phyloP scores from a whole-genome alignment of 2,888 invertebrate genomes.

The Drosophila incognita region DNA sequence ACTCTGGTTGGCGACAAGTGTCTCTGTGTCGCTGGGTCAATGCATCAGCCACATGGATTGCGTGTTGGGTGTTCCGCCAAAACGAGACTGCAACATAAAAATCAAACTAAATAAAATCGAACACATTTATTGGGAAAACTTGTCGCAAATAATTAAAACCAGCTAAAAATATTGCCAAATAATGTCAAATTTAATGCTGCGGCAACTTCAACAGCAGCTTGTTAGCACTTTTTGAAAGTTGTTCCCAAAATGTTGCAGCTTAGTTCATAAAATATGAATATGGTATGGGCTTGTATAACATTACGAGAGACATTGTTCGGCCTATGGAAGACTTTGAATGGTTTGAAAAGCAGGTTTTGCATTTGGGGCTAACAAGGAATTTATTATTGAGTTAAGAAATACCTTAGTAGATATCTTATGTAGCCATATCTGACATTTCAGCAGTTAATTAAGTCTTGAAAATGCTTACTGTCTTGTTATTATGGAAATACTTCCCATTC shows the following conservation, averaged over 20 bases:
- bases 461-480: neutral
- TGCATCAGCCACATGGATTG: constrained; percentile 59
- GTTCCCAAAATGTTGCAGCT: constrained; percentile 38
- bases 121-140: constrained; percentile 49
- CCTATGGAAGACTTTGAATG: constrained; percentile 16
- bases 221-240: constrained; percentile 68
- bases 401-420: constrained; percentile 7
- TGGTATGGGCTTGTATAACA: constrained; percentile 22
- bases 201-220: constrained; percentile 36
- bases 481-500: neutral
- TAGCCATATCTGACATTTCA: constrained; percentile 7
- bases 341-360: constrained; percentile 27
- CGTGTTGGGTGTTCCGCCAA: constrained; percentile 56
- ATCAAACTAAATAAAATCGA: constrained; percentile 20
- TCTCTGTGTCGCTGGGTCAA: constrained; percentile 37
- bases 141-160: constrained; percentile 59
- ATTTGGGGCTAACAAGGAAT: constrained; percentile 4
- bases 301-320: constrained; percentile 49
- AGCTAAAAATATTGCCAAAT: constrained; percentile 61
- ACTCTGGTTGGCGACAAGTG: constrained; percentile 76
- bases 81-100: constrained; percentile 32
- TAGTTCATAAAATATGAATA: constrained; percentile 52
- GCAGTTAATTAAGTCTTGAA: constrained; percentile 6
- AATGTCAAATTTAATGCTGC: constrained; percentile 58
- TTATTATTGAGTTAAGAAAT: constrained; percentile 13